These are phyloP conservation scores for Argynnis bischoffii DNA, from an alignment of 2,888 invertebrate genomes.

Conservation along the genomic window DNA sequence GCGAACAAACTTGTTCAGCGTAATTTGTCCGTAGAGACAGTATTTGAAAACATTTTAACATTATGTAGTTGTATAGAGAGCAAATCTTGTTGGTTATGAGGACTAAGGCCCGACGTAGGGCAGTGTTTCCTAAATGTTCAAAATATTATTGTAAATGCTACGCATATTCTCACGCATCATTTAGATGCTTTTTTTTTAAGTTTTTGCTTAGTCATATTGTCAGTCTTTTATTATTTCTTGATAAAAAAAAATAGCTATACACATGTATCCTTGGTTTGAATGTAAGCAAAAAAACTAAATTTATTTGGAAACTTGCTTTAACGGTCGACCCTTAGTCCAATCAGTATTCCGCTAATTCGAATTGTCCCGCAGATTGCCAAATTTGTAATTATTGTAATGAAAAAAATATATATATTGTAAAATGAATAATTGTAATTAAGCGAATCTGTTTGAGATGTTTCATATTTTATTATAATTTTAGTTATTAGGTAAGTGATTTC, in stretches of 20 bases:
- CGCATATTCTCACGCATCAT: too few relatives aligned
- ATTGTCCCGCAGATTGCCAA: slow-evolving; percentile 24
- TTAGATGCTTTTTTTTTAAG: too few relatives aligned
- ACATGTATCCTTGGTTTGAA: too few relatives aligned
- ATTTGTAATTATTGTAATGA: slow-evolving; percentile 30
- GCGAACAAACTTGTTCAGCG: slow-evolving; percentile 43
- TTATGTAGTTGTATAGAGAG: slow-evolving; percentile 21
- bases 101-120: background rate
- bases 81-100: slow-evolving; percentile 14
- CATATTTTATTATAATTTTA: slow-evolving; percentile 64
- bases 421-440: slow-evolving; percentile 45
- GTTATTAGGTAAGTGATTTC: slow-evolving; percentile 52
- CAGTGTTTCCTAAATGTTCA: too few relatives aligned
- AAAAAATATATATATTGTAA: slow-evolving; percentile 34
- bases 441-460: slow-evolving; percentile 60
- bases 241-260: too few relatives aligned
- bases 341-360: slow-evolving; percentile 32
- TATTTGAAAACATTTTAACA: slow-evolving; percentile 31
- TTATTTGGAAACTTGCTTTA: background rate
- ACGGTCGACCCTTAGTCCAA: slow-evolving; percentile 12
- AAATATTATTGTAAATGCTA: too few relatives aligned
- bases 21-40: slow-evolving; percentile 31
- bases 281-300: too few relatives aligned
- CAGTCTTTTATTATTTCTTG: too few relatives aligned
- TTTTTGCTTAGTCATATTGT: too few relatives aligned